Evolutionary conservation across 2,888 invertebrate species (phyloP).

Genomic region (Erebia ligea): DNA sequence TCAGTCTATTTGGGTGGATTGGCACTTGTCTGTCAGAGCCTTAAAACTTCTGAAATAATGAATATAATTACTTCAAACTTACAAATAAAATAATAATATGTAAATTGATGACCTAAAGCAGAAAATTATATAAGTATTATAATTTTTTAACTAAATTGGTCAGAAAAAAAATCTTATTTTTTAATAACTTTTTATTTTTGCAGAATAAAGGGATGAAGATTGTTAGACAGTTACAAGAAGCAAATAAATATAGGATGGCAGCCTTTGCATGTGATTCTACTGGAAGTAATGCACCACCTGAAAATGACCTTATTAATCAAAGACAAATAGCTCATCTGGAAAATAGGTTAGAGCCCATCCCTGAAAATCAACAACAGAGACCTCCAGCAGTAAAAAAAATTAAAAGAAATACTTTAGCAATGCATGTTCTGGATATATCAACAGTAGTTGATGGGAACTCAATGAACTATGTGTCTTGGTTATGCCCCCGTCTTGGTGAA

Average conservation of each 20-base stretch:
- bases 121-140: neutral
- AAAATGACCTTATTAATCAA: slow-evolving; percentile 78
- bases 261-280: slow-evolving; percentile 78
- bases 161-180: neutral
- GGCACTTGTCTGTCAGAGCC: no score
- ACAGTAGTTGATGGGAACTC: slow-evolving; percentile 85
- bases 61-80: no score
- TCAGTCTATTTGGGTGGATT: no score
- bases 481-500: slow-evolving; percentile 86
- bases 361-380: slow-evolving; percentile 60
- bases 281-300: slow-evolving; percentile 59
- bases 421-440: slow-evolving; percentile 94
- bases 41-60: no score
- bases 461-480: slow-evolving; percentile 86
- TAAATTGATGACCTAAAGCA: no score
- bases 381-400: slow-evolving; percentile 82
- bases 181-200: slow-evolving; percentile 44
- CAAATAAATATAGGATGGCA: slow-evolving; percentile 79
- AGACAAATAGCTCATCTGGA: slow-evolving; percentile 75
- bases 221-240: slow-evolving; percentile 76
- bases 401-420: slow-evolving; percentile 87
- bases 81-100: no score
- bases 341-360: slow-evolving; percentile 66
- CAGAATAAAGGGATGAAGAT: slow-evolving; percentile 79
- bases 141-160: slow-evolving; percentile 4